phyloP scores from a whole-genome alignment of 2,888 invertebrate genomes.

The Acleris cristana region DNA sequence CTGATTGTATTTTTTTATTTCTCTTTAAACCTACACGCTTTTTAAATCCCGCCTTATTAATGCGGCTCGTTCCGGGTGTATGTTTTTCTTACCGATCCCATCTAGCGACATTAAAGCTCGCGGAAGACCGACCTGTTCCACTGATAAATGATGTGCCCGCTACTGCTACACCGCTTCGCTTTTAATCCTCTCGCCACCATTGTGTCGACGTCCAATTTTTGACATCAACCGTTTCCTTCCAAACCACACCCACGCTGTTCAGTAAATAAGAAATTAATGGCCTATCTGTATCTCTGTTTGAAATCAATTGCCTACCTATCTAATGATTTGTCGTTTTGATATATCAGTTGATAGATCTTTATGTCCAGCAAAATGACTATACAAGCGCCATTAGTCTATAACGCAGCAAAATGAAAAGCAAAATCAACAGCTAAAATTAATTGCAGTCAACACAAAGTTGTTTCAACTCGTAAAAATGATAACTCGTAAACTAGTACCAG shows the following conservation, averaged over 20 bases:
- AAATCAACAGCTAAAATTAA: conserved; percentile 26
- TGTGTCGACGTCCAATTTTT: conserved; percentile 76
- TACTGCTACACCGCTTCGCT: conserved; percentile 80
- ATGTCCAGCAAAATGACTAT: conserved; percentile 23
- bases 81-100: conserved; percentile 51
- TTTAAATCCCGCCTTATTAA: conserved; percentile 34
- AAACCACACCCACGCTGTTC: conserved; percentile 66
- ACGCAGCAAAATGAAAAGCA: conserved; percentile 6
- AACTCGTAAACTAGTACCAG: conserved; percentile 51
- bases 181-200: conserved; percentile 77
- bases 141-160: conserved; percentile 80
- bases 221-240: conserved; percentile 72
- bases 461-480: conserved; percentile 30
- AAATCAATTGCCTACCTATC: conserved; percentile 68
- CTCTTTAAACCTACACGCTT: conserved; percentile 9
- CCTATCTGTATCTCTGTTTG: conserved; percentile 65
- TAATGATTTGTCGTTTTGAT: conserved; percentile 53
- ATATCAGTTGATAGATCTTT: conserved; percentile 37
- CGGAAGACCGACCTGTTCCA: conserved; percentile 58
- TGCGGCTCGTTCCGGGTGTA: conserved; percentile 33
- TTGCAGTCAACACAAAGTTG: conserved; percentile 28
- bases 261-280: conserved; percentile 76
- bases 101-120: conserved; percentile 56
- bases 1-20: background rate
- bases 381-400: conserved; percentile 22